Evolutionary conservation across 2,113 vertebrate species (phyloP).

Genomic region (Calypte anna): DNA sequence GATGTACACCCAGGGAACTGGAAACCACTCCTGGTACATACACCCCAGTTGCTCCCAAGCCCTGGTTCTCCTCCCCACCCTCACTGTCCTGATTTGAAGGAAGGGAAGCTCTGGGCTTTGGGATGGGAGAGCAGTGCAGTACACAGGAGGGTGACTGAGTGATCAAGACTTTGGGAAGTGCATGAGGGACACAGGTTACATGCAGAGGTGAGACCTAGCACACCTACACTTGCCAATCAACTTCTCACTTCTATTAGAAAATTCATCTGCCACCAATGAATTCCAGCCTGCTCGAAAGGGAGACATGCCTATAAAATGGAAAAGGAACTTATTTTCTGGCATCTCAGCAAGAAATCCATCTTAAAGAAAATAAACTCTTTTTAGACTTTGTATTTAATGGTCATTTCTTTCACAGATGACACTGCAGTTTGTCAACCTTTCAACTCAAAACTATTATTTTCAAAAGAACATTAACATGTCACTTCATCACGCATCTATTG

Average conservation of each 20-base stretch:
- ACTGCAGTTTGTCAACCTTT: not conserved
- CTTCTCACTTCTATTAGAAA: not conserved
- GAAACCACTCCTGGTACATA: not conserved
- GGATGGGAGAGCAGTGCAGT: rapidly evolving
- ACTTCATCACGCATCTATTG: not conserved
- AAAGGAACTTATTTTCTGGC: not conserved
- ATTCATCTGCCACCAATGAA: not conserved
- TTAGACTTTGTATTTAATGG: not conserved
- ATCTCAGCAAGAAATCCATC: not conserved
- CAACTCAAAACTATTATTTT: not conserved
- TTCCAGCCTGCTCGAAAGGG: not conserved
- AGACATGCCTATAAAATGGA: not conserved
- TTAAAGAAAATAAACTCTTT: not conserved
- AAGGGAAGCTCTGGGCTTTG: not conserved
- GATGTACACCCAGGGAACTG: not conserved
- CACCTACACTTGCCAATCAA: not conserved
- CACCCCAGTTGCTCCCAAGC: not conserved
- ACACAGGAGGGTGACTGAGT: not conserved
- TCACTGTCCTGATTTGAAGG: not conserved
- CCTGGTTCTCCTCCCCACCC: not conserved
- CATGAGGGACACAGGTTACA: not conserved
- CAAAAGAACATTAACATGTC: not conserved
- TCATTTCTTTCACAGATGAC: not conserved
- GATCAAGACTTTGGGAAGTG: rapidly evolving
- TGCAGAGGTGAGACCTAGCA: not conserved